These are phyloP conservation scores for Chaetura pelagica DNA, from an alignment of 2,113 vertebrate genomes.

Conservation along the genomic window DNA sequence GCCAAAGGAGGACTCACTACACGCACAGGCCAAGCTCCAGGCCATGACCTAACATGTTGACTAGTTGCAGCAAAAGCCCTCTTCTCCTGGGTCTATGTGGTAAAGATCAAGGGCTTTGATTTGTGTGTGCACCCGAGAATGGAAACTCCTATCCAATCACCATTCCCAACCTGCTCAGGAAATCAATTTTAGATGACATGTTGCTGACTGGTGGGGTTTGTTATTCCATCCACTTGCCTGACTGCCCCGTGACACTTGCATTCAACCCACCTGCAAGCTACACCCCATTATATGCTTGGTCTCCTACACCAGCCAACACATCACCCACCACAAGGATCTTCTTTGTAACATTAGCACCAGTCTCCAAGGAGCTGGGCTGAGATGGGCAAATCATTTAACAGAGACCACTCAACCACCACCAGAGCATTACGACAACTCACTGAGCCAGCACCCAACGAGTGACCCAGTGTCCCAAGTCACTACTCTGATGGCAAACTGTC, in stretches of 20 bases:
- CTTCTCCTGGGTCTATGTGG: not conserved
- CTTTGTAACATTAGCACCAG: not conserved
- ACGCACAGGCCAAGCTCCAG: not conserved
- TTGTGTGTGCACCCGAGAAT: fast-evolving
- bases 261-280: not conserved
- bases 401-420: not conserved
- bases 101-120: not conserved
- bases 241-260: not conserved
- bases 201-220: fast-evolving
- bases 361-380: not conserved
- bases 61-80: not conserved
- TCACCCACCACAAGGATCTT: not conserved
- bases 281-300: not conserved
- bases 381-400: not conserved
- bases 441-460: not conserved
- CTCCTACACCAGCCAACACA: not conserved
- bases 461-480: not conserved
- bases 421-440: not conserved
- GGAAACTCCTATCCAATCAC: not conserved
- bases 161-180: not conserved
- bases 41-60: fast-evolving
- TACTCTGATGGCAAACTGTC: not conserved
- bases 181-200: not conserved
- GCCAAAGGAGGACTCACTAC: not conserved
- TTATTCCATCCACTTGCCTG: not conserved